Base-by-base conservation (phyloP, 2,888 invertebrate species). In the Andrena marginata region DNA sequence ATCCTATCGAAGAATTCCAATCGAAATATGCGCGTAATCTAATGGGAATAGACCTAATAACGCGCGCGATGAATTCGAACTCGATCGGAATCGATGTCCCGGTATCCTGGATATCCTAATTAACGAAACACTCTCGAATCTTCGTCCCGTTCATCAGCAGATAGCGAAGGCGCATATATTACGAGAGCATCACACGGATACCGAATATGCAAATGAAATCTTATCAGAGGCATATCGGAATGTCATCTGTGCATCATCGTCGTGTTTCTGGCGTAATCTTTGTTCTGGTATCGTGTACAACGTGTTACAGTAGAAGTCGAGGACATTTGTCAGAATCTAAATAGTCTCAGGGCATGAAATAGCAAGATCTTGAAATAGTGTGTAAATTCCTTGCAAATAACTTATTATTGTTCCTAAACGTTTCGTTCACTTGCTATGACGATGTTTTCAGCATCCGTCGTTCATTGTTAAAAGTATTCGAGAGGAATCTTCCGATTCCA, bases 401-500 rank as follows among this genome's bases (percentile, higher is more conserved):
- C 5, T 49, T n/a, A n/a, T 49, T n/a, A 49, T n/a, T 49, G 10
- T 2, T 35, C n/a, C n/a, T n/a, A n/a, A n/a, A 6, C 49, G n/a
- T 49, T 49, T 49, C 62, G 77, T 33, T 31, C 51, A n/a, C n/a
- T 49, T 5, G 5, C 29, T 31, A 8, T 13, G 2, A 5, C 20
- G 2, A 29, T 20, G 2, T 10, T 51, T 26, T 33, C 16, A 49
- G n/a, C 4, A 42, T 65, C 23, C 23, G 35, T 33, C 23, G 26
- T 42, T 65, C 42, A 65, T 26, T 65, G 29, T 48, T 23, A 26
- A 48, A 33, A 63, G 16, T 16, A 54, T 54, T 56, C 51, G 35
- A 63, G 60, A 79, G 79, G 54, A 83, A 73, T 84, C 62, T 8
- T 23, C 49, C 48, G 68, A 78, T 62, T 68, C 23, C 54, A 62